Percentiles rank a stretch among this genome's conserved stretches.
Conservation (phyloP, 2,888 invertebrate species). For the Drosophila limbata region DNA sequence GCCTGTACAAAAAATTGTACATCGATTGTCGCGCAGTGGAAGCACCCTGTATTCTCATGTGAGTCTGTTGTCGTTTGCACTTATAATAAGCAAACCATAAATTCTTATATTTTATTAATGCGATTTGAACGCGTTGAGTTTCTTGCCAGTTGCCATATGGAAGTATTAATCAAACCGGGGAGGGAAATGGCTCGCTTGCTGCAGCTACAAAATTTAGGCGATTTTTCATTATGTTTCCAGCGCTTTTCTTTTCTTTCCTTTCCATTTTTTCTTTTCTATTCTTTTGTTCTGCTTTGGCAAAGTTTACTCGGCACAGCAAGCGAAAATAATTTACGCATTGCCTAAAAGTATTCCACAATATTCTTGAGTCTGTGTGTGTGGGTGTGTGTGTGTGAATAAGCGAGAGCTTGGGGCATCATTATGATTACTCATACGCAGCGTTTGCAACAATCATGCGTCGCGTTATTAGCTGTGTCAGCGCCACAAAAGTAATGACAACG, state of each 20-base stretch:
- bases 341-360: conserved; percentile 59
- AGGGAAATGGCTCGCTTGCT: conserved; percentile 38
- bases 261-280: conserved; percentile 8
- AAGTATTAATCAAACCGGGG: conserved; percentile 69
- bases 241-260: conserved; percentile 12
- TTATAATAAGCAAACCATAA: conserved; percentile 76
- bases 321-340: conserved; percentile 74
- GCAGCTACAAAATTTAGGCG: conserved; percentile 73
- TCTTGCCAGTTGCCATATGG: conserved; percentile 76
- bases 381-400: conserved; percentile 13
- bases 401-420: conserved; percentile 59
- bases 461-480: conserved; percentile 80
- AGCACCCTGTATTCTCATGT: conserved; percentile 50
- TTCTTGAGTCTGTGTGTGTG: conserved; percentile 12
- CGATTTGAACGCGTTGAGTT: conserved; percentile 70
- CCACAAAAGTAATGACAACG: conserved; percentile 78
- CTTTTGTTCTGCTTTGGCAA: conserved; percentile 25
- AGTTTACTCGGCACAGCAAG: conserved; percentile 42
- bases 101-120: conserved; percentile 81
- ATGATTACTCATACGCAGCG: conserved; percentile 80
- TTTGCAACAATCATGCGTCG: conserved; percentile 78
- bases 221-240: conserved; percentile 70
- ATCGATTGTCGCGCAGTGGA: not conserved
- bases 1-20: not conserved
- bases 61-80: conserved; percentile 43